Conservation (phyloP, 2,888 invertebrate genomes). For the Alloplasta piceator region DNA sequence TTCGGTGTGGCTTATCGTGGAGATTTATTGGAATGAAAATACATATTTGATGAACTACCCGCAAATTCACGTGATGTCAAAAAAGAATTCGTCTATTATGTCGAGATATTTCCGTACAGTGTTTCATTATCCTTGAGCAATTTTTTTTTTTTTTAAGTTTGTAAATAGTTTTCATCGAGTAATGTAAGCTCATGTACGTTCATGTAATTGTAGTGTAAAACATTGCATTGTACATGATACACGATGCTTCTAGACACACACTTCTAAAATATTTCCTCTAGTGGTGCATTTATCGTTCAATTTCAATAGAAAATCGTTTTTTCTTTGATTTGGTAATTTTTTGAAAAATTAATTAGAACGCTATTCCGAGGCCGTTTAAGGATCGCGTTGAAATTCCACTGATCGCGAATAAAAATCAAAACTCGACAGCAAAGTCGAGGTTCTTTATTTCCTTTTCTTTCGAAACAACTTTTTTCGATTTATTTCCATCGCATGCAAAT, state of each 20-base stretch:
- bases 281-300: constrained; percentile 38
- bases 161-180: constrained; percentile 2
- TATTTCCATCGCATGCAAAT: constrained; percentile 56
- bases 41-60: neutral
- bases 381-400: neutral
- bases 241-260: constrained; percentile 63
- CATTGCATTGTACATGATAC: constrained; percentile 47
- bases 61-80: neutral
- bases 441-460: constrained; percentile 27
- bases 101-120: constrained; percentile 21
- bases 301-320: neutral
- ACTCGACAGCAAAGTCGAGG: constrained; percentile 18
- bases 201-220: constrained; percentile 52
- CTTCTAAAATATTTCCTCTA: constrained; percentile 44
- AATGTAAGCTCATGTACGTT: constrained; percentile 44
- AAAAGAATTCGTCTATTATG: constrained; percentile 15
- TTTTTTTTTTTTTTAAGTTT: constrained; percentile 17
- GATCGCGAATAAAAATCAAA: constrained; percentile 21
- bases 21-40: neutral
- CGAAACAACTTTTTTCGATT: constrained; percentile 8
- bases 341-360: constrained; percentile 21
- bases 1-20: constrained; percentile 49
- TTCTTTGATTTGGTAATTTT: neutral
- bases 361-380: constrained; percentile 4
- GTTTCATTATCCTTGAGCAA: constrained; percentile 10